phyloP scores from a whole-genome alignment of 2,797 vertebrate genomes.

The Limosa lapponica region DNA sequence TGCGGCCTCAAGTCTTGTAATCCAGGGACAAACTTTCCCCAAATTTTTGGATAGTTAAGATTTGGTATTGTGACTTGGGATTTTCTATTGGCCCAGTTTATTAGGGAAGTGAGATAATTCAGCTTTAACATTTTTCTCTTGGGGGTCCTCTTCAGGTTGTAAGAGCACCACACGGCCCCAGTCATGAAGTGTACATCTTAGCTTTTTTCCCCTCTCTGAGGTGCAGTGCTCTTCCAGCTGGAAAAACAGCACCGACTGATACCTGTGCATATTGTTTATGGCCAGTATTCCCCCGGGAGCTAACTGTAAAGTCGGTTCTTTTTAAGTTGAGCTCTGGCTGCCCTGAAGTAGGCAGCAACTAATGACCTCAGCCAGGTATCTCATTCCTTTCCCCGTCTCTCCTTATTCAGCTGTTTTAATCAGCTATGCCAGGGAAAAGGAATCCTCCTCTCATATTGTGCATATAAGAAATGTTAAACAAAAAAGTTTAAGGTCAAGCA shows the following conservation, averaged over 20 bases:
- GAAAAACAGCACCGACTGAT: rapidly evolving
- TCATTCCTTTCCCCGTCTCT: not conserved
- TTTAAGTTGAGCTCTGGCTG: not conserved
- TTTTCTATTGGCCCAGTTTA: not conserved
- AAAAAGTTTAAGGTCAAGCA: constrained; percentile 2
- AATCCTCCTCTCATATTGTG: not conserved
- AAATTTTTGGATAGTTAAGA: not conserved
- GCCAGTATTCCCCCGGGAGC: not conserved
- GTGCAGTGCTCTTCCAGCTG: not conserved
- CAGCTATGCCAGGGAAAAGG: not conserved
- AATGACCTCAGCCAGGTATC: not conserved
- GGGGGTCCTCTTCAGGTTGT: not conserved
- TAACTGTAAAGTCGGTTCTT: not conserved
- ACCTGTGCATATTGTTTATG: not conserved
- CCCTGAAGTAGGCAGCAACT: not conserved
- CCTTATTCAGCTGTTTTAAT: not conserved
- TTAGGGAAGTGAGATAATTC: not conserved
- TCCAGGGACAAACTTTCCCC: not conserved
- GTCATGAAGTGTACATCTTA: not conserved
- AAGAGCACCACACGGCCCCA: rapidly evolving
- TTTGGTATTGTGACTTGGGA: not conserved
- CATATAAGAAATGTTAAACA: not conserved
- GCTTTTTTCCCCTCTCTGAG: not conserved
- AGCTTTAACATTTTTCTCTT: not conserved
- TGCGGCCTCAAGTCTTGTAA: not conserved